A percentile compares a stretch with the other conserved stretches of the same genome.
These are phyloP conservation scores for Quadriops clusia DNA, from an alignment of 2,888 invertebrate genomes.

Conservation along the genomic window DNA sequence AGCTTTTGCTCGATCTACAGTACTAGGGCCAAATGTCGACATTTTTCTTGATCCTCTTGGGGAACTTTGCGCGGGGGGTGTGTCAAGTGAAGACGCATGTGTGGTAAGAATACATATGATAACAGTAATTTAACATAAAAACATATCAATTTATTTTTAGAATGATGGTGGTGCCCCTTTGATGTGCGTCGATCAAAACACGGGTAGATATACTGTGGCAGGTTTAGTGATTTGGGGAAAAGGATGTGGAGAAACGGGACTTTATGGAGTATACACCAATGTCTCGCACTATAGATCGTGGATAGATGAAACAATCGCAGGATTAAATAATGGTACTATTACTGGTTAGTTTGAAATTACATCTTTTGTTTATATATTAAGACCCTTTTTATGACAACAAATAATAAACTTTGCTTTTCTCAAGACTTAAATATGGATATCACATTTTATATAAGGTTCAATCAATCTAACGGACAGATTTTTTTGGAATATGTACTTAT, in stretches of 20 bases:
- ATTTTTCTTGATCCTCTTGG: slow-evolving; percentile 24
- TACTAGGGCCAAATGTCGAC: slow-evolving; percentile 25
- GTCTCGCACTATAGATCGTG: slow-evolving; percentile 54
- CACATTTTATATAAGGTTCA: too few relatives aligned
- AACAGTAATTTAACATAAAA: background rate
- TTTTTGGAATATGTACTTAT: too few relatives aligned
- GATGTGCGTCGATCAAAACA: slow-evolving; percentile 43
- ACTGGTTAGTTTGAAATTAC: too few relatives aligned
- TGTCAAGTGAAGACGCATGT: slow-evolving; percentile 25
- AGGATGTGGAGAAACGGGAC: slow-evolving; percentile 54
- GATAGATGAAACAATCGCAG: slow-evolving; percentile 40
- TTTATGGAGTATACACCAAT: slow-evolving; percentile 70
- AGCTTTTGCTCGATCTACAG: slow-evolving; percentile 21
- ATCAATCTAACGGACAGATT: too few relatives aligned
- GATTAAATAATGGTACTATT: slow-evolving; percentile 9
- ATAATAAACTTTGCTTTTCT: too few relatives aligned
- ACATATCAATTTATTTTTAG: slow-evolving; percentile 34
- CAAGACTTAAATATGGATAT: too few relatives aligned
- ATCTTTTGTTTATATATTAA: too few relatives aligned
- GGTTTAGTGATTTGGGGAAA: slow-evolving; percentile 65
- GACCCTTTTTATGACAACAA: too few relatives aligned
- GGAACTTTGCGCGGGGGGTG: slow-evolving; percentile 30
- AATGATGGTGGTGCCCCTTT: slow-evolving; percentile 65
- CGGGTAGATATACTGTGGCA: slow-evolving; percentile 44
- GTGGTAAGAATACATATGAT: slow-evolving; percentile 21